phyloP scores from a whole-genome alignment of 1,140 invertebrate genomes.

The Dryas iulia region DNA sequence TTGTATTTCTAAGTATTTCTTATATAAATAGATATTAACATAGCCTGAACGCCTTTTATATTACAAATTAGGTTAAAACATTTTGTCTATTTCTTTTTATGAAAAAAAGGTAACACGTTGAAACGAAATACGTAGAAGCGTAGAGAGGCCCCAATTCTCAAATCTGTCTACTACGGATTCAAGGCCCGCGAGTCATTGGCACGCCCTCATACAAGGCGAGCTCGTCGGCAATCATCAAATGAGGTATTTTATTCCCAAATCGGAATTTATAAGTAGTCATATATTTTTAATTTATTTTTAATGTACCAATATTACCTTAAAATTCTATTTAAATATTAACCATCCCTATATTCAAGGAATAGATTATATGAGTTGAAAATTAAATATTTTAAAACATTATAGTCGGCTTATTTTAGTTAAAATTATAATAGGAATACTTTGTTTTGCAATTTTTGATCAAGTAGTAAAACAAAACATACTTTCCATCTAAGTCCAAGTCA shows the following conservation, averaged over 20 bases:
- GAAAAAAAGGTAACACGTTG: constrained; percentile 18
- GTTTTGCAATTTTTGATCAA: too few relatives aligned
- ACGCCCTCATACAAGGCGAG: constrained; percentile 47
- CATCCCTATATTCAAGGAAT: too few relatives aligned
- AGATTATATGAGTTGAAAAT: too few relatives aligned
- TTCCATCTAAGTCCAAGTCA: too few relatives aligned
- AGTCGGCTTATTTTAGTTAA: too few relatives aligned
- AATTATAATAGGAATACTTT: too few relatives aligned
- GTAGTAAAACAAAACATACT: too few relatives aligned
- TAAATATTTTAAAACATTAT: too few relatives aligned
- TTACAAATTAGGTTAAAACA: not conserved
- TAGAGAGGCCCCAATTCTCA: constrained; percentile 38
- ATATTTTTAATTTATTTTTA: not conserved
- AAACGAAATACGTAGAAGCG: constrained; percentile 23
- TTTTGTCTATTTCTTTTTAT: constrained; percentile 2
- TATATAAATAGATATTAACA: not conserved
- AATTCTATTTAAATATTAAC: not conserved
- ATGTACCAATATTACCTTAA: not conserved
- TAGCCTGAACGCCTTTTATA: not conserved
- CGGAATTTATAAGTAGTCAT: not conserved
- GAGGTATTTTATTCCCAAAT: constrained; percentile 23
- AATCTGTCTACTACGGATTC: constrained; percentile 43
- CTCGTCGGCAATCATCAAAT: constrained; percentile 46
- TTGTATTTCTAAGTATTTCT: not conserved
- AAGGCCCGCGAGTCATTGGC: constrained; percentile 68